Evolutionary conservation across 2,113 vertebrate species (phyloP).

Genomic region (Indri indri): DNA sequence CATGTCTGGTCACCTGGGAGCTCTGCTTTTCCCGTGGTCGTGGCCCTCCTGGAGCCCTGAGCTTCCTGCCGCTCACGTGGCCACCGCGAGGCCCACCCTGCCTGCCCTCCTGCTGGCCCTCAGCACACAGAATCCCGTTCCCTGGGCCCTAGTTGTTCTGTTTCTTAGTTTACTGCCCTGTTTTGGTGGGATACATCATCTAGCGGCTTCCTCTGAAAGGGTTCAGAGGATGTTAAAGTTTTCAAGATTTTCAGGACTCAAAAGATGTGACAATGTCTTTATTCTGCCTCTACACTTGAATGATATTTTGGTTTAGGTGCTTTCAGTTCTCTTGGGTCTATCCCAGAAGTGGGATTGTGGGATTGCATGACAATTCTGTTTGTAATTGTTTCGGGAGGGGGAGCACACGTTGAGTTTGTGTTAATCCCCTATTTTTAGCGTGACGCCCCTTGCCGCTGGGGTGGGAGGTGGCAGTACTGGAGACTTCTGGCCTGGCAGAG

Average conservation of each 20-base stretch:
- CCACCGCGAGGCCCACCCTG: background rate
- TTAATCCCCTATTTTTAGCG: background rate
- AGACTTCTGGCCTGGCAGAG: background rate
- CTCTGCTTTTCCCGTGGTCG: background rate
- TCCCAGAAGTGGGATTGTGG: background rate
- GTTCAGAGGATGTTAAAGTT: background rate
- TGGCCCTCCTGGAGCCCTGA: background rate
- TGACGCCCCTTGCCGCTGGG: background rate
- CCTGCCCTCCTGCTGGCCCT: background rate
- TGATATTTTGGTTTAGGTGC: background rate
- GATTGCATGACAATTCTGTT: background rate
- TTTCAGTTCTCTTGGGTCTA: background rate
- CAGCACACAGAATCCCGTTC: background rate
- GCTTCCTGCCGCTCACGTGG: no score
- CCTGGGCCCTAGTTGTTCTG: background rate
- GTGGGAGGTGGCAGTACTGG: background rate
- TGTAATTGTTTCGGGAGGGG: background rate
- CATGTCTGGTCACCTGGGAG: background rate
- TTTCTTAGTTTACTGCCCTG: background rate
- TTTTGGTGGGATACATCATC: background rate
- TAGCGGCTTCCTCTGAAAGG: background rate
- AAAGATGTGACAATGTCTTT: accelerated
- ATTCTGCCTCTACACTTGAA: no score
- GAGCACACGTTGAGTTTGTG: background rate
- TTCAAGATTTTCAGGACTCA: no score